Evolutionary conservation across 2,888 invertebrate genomes (phyloP).

Genomic region (Ametastegia equiseti): DNA sequence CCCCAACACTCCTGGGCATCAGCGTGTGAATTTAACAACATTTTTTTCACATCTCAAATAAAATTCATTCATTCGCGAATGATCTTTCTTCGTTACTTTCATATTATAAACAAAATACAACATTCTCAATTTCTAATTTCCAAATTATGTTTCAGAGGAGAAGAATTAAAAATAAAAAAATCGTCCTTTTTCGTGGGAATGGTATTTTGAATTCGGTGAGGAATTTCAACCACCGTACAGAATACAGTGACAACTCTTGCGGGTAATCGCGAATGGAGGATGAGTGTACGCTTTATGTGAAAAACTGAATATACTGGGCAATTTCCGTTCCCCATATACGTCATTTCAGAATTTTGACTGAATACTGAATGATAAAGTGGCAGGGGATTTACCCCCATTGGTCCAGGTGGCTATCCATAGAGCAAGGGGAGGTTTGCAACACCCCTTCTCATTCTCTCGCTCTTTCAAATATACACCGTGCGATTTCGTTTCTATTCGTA

Average conservation of each 20-base stretch:
- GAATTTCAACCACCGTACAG: background rate
- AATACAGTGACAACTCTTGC: slow-evolving; percentile 19
- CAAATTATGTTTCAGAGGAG: background rate
- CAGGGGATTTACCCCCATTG: background rate
- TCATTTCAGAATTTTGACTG: slow-evolving; percentile 15
- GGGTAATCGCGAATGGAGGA: background rate
- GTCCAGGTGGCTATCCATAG: background rate
- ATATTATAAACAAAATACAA: background rate
- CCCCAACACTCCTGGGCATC: background rate
- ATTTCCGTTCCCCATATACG: background rate
- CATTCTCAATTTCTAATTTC: background rate
- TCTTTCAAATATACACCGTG: background rate
- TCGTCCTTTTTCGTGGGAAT: background rate
- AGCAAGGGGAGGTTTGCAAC: background rate
- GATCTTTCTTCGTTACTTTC: background rate
- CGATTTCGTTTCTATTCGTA: slow-evolving; percentile 35
- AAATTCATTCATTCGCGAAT: background rate
- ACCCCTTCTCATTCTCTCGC: background rate
- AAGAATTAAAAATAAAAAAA: too few species aligned
- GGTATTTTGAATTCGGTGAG: background rate
- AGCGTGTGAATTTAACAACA: slow-evolving; percentile 29
- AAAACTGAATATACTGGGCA: slow-evolving; percentile 1
- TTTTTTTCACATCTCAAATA: background rate
- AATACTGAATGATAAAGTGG: slow-evolving; percentile 28
- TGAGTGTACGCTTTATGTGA: background rate